Conservation (phyloP, 2,113 vertebrate species). For the Taurulus bubalis region DNA sequence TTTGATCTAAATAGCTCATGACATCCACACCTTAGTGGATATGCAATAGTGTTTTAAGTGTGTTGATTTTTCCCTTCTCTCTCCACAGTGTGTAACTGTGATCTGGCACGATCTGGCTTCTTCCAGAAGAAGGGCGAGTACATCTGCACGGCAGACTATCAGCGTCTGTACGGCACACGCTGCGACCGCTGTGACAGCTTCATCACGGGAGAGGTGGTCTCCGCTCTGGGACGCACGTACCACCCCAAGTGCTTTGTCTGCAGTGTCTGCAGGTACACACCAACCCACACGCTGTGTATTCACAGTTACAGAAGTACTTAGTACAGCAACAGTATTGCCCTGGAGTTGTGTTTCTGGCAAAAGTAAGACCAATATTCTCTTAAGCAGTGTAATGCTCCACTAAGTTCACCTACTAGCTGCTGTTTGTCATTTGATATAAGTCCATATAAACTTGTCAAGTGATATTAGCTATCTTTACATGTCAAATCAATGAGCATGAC, state of each 20-base stretch:
- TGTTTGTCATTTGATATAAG: background rate
- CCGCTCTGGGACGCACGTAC: slow-evolving; percentile 96
- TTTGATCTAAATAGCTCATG: background rate
- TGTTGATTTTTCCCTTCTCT: background rate
- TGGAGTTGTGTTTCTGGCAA: background rate
- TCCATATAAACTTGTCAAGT: background rate
- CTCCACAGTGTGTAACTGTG: slow-evolving; percentile 92
- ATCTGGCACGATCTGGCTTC: slow-evolving; percentile 96
- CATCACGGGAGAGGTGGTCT: slow-evolving; percentile 98
- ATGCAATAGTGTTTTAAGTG: background rate
- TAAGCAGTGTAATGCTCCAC: too few relatives aligned
- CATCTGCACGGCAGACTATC: slow-evolving; percentile 98
- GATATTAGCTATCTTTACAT: too few relatives aligned
- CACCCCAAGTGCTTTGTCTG: slow-evolving; percentile 99
- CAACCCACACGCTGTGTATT: background rate
- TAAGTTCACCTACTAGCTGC: background rate
- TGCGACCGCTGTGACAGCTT: slow-evolving; percentile 96
- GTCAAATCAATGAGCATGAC: background rate
- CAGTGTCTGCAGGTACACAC: slow-evolving; percentile 92
- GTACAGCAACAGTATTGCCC: background rate
- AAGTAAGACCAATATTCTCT: background rate
- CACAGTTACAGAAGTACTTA: background rate
- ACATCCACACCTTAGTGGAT: background rate
- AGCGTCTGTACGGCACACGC: slow-evolving; percentile 96
- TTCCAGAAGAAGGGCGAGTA: slow-evolving; percentile 99